A percentile compares a stretch with the other conserved stretches of the same genome.
phyloP scores from a whole-genome alignment of 2,797 vertebrate genomes.

The Peromyscus eremicus region DNA sequence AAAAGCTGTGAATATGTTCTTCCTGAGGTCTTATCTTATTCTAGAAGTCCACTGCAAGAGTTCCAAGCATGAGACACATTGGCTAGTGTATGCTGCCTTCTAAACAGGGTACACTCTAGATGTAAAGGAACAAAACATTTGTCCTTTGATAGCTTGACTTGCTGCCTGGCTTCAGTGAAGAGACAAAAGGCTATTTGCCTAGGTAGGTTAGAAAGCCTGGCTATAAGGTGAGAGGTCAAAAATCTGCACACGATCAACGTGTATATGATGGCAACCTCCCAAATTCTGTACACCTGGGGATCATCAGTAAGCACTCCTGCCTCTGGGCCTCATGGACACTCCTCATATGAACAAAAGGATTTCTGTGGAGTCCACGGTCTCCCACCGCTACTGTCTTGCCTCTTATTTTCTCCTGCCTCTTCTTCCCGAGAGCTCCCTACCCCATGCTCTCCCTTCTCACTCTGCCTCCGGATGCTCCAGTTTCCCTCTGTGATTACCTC shows the following conservation, averaged over 20 bases:
- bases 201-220: neutral
- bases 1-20: neutral
- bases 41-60: neutral
- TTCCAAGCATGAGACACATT: neutral
- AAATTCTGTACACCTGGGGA: too few species aligned
- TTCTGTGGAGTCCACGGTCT: fast-evolving
- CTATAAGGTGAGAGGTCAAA: neutral
- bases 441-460: neutral
- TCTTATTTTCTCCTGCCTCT: neutral
- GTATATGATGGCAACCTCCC: neutral
- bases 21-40: neutral
- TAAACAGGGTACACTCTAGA: neutral
- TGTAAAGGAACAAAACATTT: neutral
- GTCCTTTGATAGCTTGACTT: neutral
- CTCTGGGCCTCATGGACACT: neutral
- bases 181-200: neutral
- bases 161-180: neutral
- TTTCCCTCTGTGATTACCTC: neutral
- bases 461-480: neutral
- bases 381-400: too few species aligned
- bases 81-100: neutral
- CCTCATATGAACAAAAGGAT: neutral
- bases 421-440: neutral
- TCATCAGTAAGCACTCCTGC: neutral
- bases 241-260: fast-evolving